A percentile compares a stretch with the other conserved stretches of the same genome.
Conservation (phyloP, 2,797 vertebrate species). For the Morus bassanus region DNA sequence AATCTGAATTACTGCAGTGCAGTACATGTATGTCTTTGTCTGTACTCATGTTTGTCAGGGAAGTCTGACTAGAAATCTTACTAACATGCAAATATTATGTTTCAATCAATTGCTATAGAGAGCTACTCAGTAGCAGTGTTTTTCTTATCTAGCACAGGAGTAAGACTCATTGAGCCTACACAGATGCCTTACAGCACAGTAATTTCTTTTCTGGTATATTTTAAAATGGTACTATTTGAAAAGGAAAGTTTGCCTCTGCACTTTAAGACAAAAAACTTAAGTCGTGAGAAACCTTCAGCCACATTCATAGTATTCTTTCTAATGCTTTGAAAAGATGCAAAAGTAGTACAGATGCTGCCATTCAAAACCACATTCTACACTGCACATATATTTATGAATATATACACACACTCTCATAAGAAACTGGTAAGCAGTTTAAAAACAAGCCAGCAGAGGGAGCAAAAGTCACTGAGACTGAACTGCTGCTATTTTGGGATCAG, state of each 20-base stretch:
- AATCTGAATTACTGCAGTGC: not conserved
- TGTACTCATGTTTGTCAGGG: not conserved
- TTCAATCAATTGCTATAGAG: not conserved
- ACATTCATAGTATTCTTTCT: rapidly evolving
- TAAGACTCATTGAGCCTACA: not conserved
- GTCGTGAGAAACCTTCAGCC: not conserved
- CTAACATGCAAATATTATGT: slow-evolving; percentile 33
- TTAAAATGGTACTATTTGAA: not conserved
- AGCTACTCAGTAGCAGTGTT: not conserved
- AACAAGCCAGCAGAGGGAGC: slow-evolving; percentile 57
- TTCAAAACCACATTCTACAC: not conserved
- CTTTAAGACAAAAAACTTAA: not conserved
- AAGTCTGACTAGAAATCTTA: not conserved
- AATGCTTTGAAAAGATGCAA: rapidly evolving
- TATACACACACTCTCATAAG: rapidly evolving
- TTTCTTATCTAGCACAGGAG: not conserved
- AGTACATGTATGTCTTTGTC: not conserved
- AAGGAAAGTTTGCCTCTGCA: not conserved
- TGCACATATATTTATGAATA: rapidly evolving
- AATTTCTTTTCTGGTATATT: not conserved
- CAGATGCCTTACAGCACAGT: not conserved
- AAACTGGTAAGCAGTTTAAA: not conserved
- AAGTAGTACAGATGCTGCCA: not conserved
- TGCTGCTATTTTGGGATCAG: too few species aligned
- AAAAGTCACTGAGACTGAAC: not conserved